Percentiles rank a stretch among this genome's conserved stretches.
These are phyloP conservation scores for Melanophora roralis DNA, from an alignment of 2,888 invertebrate genomes.

Conservation along the genomic window DNA sequence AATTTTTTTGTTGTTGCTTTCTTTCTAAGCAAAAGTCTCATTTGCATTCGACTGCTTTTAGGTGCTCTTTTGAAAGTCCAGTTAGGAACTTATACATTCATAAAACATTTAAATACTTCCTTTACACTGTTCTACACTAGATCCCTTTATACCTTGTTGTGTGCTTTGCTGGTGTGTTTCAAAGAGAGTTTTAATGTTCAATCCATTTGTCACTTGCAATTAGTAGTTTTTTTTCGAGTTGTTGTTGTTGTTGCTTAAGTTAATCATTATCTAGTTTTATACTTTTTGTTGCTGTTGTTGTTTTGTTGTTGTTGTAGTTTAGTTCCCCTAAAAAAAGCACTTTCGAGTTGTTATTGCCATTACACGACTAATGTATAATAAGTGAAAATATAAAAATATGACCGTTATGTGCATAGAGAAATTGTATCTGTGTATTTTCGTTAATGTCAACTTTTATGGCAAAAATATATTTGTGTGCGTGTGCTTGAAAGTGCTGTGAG, in stretches of 20 bases:
- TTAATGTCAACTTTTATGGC: not conserved
- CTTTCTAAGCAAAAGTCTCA: too few relatives aligned
- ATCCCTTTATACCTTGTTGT: not conserved
- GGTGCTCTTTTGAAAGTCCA: too few relatives aligned
- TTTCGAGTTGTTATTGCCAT: slow-evolving; percentile 29
- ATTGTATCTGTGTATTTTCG: not conserved
- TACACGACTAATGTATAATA: slow-evolving; percentile 52
- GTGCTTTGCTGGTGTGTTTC: slow-evolving; percentile 31
- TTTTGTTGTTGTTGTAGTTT: slow-evolving; percentile 32
- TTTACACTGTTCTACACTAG: not conserved
- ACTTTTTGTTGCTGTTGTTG: not conserved
- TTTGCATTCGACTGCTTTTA: too few relatives aligned
- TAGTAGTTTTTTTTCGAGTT: slow-evolving; percentile 35
- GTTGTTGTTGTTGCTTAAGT: slow-evolving; percentile 3
- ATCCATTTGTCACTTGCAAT: slow-evolving; percentile 61
- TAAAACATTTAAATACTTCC: not conserved
- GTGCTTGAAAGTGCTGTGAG: too few relatives aligned
- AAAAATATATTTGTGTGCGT: slow-evolving; percentile 17
- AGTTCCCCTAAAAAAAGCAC: slow-evolving; percentile 34
- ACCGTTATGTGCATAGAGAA: slow-evolving; percentile 34
- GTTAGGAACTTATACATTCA: too few relatives aligned
- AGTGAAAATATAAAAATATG: slow-evolving; percentile 52
- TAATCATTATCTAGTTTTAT: not conserved
- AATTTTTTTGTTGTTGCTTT: too few relatives aligned
- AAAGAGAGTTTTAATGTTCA: slow-evolving; percentile 50